Conservation (phyloP, 1,140 invertebrate genomes). For the Latrodectus geometricus region DNA sequence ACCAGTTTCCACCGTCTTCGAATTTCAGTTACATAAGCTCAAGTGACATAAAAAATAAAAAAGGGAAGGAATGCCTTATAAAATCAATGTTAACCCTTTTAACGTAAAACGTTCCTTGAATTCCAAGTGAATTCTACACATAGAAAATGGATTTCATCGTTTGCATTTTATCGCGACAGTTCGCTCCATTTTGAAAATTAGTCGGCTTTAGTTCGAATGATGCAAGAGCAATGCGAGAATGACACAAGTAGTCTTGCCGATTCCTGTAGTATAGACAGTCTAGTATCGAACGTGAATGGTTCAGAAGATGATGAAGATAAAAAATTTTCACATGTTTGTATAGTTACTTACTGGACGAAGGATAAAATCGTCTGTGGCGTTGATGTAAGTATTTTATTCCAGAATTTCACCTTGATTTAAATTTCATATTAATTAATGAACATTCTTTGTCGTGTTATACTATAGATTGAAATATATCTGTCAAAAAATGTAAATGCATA, state of each 20-base stretch:
- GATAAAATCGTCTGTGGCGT: constrained; percentile 22
- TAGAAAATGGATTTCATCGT: constrained; percentile 6
- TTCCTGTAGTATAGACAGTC: constrained; percentile 14
- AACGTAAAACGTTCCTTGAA: neutral
- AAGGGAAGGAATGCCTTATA: constrained; percentile 6
- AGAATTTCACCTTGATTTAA: neutral
- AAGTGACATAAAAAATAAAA: neutral
- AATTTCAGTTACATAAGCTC: constrained; percentile 47
- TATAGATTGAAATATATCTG: too few species aligned
- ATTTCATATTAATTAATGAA: too few species aligned
- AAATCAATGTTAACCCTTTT: constrained; percentile 28
- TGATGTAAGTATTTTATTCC: constrained; percentile 10
- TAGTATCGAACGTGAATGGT: neutral
- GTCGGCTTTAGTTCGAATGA: neutral
- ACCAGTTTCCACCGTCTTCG: constrained; percentile 38
- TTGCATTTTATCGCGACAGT: neutral
- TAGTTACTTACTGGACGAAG: constrained; percentile 37
- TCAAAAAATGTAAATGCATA: too few species aligned
- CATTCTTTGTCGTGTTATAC: too few species aligned
- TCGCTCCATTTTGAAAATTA: neutral
- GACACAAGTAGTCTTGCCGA: neutral
- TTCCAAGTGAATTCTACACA: too few species aligned
- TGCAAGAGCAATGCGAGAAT: neutral
- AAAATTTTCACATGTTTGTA: constrained; percentile 42
- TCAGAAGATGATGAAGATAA: neutral